Conservation (phyloP, 2,888 invertebrate genomes). For the Nemoura dubitans region DNA sequence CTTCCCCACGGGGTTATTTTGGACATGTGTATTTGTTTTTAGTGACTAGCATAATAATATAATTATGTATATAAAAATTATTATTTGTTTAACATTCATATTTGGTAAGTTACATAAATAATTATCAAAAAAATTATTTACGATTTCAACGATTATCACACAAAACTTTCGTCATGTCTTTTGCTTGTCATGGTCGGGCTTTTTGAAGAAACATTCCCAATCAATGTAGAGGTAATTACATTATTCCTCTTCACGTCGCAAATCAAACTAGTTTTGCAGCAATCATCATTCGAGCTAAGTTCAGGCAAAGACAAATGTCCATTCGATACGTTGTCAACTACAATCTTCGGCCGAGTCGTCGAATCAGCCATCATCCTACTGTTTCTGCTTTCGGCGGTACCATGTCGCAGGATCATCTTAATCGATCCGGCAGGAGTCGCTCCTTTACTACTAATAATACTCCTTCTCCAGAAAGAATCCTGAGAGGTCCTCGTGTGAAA, state of each 20-base stretch:
- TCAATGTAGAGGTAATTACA: constrained; percentile 29
- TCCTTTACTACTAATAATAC: constrained; percentile 29
- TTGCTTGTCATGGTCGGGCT: constrained; percentile 1
- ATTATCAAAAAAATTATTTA: constrained; percentile 14
- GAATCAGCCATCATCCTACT: constrained; percentile 15
- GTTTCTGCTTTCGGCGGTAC: constrained; percentile 1
- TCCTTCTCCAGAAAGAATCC: constrained; percentile 70
- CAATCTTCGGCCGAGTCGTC: constrained; percentile 16
- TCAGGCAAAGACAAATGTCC: neutral
- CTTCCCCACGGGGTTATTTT: constrained; percentile 33
- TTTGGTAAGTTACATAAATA: neutral
- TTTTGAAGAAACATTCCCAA: constrained; percentile 18
- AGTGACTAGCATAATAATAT: constrained; percentile 30
- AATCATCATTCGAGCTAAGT: neutral
- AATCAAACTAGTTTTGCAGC: neutral
- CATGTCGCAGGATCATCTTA: constrained; percentile 36
- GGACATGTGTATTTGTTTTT: neutral
- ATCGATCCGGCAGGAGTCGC: constrained; percentile 33
- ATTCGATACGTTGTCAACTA: neutral
- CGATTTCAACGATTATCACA: constrained; percentile 26
- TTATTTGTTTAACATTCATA: neutral
- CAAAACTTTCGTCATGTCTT: constrained; percentile 33
- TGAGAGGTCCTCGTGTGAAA: constrained; percentile 62
- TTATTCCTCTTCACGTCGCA: constrained; percentile 25
- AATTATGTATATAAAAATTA: constrained; percentile 36